Percentiles rank a stretch among this genome's conserved stretches.
Conservation (phyloP, 1,140 invertebrate species). For the Trachymyrmex septentrionalis region DNA sequence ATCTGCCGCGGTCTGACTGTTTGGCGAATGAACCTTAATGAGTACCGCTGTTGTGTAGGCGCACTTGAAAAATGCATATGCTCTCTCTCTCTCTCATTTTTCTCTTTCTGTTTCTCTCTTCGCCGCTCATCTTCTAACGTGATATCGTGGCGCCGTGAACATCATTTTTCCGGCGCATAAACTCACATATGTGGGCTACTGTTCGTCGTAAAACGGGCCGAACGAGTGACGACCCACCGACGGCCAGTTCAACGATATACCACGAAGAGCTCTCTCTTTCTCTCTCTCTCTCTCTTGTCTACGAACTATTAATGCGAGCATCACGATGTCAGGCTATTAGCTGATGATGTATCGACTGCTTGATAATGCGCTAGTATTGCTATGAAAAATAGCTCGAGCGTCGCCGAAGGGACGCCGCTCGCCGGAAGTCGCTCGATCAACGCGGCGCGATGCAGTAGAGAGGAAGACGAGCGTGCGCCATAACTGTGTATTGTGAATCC, state of each 20-base stretch:
- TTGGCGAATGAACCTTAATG: conserved; percentile 48
- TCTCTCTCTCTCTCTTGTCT: conserved; percentile 31
- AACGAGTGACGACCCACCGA: conserved; percentile 65
- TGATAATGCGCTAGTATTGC: conserved; percentile 20
- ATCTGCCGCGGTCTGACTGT: conserved; percentile 25
- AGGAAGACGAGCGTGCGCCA: conserved; percentile 4
- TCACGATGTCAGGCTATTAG: conserved; percentile 53
- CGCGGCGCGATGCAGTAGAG: neutral
- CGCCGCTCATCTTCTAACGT: conserved; percentile 22
- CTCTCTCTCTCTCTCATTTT: neutral
- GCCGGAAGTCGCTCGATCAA: conserved; percentile 52
- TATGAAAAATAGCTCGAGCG: conserved; percentile 59
- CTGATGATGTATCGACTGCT: conserved; percentile 55
- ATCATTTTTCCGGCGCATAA: conserved; percentile 41
- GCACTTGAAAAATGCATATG: conserved; percentile 28
- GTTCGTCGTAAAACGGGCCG: conserved; percentile 51
- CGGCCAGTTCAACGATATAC: conserved; percentile 40
- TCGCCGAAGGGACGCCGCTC: conserved; percentile 30
- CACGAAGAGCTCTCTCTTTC: conserved; percentile 16
- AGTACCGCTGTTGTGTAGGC: conserved; percentile 37
- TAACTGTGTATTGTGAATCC: conserved; percentile 49
- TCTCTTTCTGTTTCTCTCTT: neutral
- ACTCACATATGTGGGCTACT: conserved; percentile 27
- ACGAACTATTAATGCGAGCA: conserved; percentile 60
- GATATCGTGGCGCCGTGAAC: conserved; percentile 34